A percentile compares a stretch with the other conserved stretches of the same genome.
Evolutionary conservation across 2,797 vertebrate species (phyloP).

Genomic region (Betta splendens): DNA sequence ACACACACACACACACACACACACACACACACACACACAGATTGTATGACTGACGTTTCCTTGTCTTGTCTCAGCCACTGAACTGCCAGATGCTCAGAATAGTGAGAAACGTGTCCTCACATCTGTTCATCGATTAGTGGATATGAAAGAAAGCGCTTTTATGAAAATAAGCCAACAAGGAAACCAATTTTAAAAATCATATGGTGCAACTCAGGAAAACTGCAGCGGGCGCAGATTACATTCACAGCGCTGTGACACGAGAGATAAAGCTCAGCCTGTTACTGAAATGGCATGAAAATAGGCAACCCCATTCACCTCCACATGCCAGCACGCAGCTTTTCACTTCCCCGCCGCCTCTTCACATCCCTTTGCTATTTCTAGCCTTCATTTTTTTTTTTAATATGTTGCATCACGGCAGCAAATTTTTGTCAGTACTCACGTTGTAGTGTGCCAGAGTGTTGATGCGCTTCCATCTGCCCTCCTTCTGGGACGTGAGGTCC

Average conservation of each 20-base stretch:
- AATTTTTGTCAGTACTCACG: conserved; percentile 80
- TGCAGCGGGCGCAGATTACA: conserved; percentile 12
- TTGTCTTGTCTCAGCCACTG: not conserved
- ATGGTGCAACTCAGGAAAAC: conserved; percentile 6
- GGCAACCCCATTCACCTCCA: conserved; percentile 23
- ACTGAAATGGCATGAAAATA: conserved; percentile 35
- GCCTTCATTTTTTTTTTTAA: not conserved
- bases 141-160: conserved; percentile 2
- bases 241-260: conserved; percentile 16
- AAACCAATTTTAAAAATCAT: not conserved
- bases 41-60: not conserved
- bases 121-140: not conserved
- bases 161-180: not conserved
- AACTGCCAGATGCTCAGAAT: not conserved
- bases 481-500: conserved; percentile 95
- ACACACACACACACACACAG: not conserved
- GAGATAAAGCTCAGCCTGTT: conserved; percentile 21
- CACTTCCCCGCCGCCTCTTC: conserved; percentile 14
- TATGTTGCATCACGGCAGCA: conserved; percentile 4
- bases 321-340: conserved; percentile 37
- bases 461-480: conserved; percentile 92
- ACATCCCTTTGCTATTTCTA: conserved; percentile 22
- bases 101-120: conserved; percentile 2
- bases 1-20: not conserved
- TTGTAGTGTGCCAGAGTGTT: conserved; percentile 99